phyloP scores from a whole-genome alignment of 2,797 vertebrate species.

The Tenualosa ilisha region DNA sequence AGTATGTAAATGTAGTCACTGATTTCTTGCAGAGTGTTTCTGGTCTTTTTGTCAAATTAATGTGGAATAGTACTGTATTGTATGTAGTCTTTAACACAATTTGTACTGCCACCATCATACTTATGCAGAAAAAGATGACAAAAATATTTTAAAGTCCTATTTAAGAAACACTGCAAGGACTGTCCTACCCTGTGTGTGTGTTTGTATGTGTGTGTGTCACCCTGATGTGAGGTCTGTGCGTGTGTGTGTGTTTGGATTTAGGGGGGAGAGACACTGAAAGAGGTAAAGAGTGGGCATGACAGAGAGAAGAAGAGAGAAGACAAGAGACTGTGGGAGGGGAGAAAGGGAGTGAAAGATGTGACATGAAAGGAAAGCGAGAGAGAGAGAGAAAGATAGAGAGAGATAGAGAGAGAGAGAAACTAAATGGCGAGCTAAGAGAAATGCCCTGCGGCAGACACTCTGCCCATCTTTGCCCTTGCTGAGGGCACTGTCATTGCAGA shows the following conservation, averaged over 20 bases:
- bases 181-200: not conserved
- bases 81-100: too few relatives aligned
- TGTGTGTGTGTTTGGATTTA: not conserved
- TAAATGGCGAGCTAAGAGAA: conserved; percentile 30
- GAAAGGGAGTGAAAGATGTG: not conserved
- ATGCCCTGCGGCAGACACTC: conserved; percentile 61
- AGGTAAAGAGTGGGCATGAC: conserved; percentile 51
- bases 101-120: too few relatives aligned
- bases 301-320: not conserved
- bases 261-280: conserved; percentile 35
- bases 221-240: not conserved
- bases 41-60: too few relatives aligned
- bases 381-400: conserved; percentile 37
- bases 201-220: not conserved
- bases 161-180: too few relatives aligned
- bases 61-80: too few relatives aligned
- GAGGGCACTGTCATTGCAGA: conserved; percentile 57
- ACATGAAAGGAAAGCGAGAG: conserved; percentile 35
- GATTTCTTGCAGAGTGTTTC: too few relatives aligned
- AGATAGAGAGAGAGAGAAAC: conserved; percentile 58
- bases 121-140: too few relatives aligned
- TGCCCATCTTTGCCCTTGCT: conserved; percentile 68
- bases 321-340: not conserved
- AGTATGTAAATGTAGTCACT: too few relatives aligned
- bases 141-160: too few relatives aligned